phyloP scores from a whole-genome alignment of 2,113 vertebrate species.

The Oenanthe melanoleuca region DNA sequence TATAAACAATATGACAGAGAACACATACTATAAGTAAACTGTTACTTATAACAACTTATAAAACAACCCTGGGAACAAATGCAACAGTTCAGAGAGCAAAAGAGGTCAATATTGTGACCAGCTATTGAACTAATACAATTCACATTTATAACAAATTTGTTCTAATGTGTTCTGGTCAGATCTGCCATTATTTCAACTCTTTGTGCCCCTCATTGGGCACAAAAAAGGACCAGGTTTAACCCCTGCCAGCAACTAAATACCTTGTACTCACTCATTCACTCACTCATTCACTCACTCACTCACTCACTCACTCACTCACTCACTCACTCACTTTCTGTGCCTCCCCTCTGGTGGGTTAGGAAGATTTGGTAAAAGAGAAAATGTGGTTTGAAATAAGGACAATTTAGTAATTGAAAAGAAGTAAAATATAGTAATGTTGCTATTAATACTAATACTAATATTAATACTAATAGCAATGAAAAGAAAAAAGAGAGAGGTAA shows the following conservation, averaged over 20 bases:
- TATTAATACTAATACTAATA: background rate
- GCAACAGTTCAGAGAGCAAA: background rate
- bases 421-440: background rate
- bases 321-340: background rate
- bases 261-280: background rate
- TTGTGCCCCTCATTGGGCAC: background rate
- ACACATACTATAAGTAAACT: background rate
- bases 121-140: background rate
- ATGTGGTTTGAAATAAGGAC: background rate
- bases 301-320: background rate
- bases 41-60: too few species aligned
- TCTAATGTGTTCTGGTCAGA: background rate
- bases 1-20: background rate
- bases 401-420: background rate
- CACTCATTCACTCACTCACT: background rate
- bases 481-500: background rate
- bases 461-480: background rate
- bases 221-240: background rate
- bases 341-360: background rate
- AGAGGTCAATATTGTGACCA: background rate
- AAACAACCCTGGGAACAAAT: background rate
- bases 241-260: background rate
- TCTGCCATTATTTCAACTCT: background rate
- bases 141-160: background rate
- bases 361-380: background rate